Conservation (phyloP, 2,888 invertebrate species). For the Clusia tigrina region DNA sequence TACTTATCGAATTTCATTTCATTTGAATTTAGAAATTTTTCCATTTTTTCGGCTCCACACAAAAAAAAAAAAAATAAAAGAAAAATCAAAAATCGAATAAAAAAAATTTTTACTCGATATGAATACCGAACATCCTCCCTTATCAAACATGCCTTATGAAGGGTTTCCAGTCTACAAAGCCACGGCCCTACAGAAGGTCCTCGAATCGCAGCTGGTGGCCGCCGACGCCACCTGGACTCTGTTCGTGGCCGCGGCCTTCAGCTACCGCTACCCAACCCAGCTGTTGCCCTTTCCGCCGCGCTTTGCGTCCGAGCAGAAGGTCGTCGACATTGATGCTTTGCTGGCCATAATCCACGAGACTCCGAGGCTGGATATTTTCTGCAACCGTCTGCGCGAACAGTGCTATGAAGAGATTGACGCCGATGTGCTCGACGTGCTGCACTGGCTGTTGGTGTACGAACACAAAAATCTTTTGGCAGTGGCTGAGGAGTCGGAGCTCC, state of each 20-base stretch:
- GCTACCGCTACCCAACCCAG: slow-evolving; percentile 78
- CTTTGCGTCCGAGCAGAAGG: slow-evolving; percentile 66
- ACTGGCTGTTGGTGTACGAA: slow-evolving; percentile 72
- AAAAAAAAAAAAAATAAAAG: too few relatives aligned
- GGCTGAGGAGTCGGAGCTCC: slow-evolving; percentile 65
- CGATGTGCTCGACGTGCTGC: slow-evolving; percentile 70
- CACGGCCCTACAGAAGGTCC: slow-evolving; percentile 47
- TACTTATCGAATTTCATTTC: too few relatives aligned
- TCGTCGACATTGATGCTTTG: slow-evolving; percentile 70
- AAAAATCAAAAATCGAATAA: too few relatives aligned
- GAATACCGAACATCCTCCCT: too few relatives aligned
- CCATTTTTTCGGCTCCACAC: too few relatives aligned
- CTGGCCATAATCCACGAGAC: slow-evolving; percentile 61
- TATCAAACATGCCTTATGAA: too few relatives aligned
- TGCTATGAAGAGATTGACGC: slow-evolving; percentile 60
- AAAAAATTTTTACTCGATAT: too few relatives aligned
- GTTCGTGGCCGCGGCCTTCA: slow-evolving; percentile 79
- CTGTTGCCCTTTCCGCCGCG: slow-evolving; percentile 79
- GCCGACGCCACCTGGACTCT: slow-evolving; percentile 82
- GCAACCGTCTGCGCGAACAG: slow-evolving; percentile 63
- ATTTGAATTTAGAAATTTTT: too few relatives aligned
- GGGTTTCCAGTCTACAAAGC: slow-evolving; percentile 44
- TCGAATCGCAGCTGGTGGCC: slow-evolving; percentile 68
- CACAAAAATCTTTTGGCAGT: slow-evolving; percentile 71
- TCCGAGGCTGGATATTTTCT: slow-evolving; percentile 59